Conservation (phyloP, 2,888 invertebrate genomes). For the Catocala sponsa region DNA sequence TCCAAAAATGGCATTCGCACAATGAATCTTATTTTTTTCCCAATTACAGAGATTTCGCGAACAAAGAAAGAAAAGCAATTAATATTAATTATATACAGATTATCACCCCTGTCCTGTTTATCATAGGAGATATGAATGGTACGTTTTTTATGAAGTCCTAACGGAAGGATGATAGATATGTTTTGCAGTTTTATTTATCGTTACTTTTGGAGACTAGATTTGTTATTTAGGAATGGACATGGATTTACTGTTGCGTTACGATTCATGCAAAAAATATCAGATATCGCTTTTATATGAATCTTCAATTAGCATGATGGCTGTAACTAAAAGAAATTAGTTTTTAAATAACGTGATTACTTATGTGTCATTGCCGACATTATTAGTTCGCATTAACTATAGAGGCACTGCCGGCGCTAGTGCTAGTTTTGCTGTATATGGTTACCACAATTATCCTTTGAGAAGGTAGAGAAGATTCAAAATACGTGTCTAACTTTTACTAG, state of each 20-base stretch:
- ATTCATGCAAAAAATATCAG: no score
- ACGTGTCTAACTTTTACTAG: no score
- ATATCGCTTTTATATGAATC: no score
- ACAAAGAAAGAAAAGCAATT: slow-evolving; percentile 48
- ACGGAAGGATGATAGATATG: slow-evolving; percentile 17
- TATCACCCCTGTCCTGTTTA: slow-evolving; percentile 44
- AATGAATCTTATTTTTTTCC: slow-evolving; percentile 49
- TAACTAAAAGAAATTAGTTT: no score
- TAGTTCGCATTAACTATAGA: no score
- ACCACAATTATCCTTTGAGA: no score
- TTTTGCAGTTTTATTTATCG: slow-evolving; percentile 15
- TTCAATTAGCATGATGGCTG: no score
- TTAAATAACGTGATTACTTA: no score
- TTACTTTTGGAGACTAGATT: not conserved
- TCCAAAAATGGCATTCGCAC: slow-evolving; percentile 30
- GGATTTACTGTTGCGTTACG: not conserved
- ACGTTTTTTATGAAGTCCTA: slow-evolving; percentile 14
- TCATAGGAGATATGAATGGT: slow-evolving; percentile 23
- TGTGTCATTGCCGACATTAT: no score
- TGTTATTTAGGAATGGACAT: not conserved
- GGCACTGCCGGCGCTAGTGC: no score
- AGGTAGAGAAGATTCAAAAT: no score
- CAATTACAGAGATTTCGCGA: slow-evolving; percentile 40
- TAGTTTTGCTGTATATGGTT: no score
- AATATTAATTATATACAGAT: slow-evolving; percentile 58